These are phyloP conservation scores for Glaucopsyche alexis DNA, from an alignment of 2,888 invertebrate species.

Conservation along the genomic window DNA sequence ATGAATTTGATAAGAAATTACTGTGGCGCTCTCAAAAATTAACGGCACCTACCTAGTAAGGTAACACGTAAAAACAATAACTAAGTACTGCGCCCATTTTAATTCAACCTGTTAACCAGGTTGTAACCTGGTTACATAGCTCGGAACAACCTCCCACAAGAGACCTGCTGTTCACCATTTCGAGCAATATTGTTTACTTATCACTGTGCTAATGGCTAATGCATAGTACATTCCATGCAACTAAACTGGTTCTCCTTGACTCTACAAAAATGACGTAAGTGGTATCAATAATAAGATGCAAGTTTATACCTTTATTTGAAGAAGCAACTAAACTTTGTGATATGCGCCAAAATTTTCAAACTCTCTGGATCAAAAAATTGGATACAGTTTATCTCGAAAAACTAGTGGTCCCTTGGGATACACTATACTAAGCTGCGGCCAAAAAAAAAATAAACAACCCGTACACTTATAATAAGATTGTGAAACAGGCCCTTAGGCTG, in stretches of 20 bases:
- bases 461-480: no score
- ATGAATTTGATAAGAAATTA: background rate
- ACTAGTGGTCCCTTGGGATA: no score
- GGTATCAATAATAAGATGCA: background rate
- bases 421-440: no score
- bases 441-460: no score
- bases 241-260: background rate
- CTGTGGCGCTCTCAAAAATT: background rate
- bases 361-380: no score
- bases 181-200: constrained; percentile 2
- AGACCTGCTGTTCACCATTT: background rate
- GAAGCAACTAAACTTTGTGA: background rate
- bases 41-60: no score
- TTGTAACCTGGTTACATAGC: background rate
- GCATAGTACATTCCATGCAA: constrained; percentile 14
- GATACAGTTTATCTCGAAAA: no score
- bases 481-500: no score
- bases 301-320: background rate
- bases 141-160: constrained; percentile 4
- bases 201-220: constrained; percentile 13
- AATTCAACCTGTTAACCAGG: background rate
- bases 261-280: constrained; percentile 4
- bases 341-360: background rate
- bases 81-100: background rate
- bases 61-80: no score